Conservation (phyloP, 1,140 invertebrate species). For the Bathynomus jamesi region DNA sequence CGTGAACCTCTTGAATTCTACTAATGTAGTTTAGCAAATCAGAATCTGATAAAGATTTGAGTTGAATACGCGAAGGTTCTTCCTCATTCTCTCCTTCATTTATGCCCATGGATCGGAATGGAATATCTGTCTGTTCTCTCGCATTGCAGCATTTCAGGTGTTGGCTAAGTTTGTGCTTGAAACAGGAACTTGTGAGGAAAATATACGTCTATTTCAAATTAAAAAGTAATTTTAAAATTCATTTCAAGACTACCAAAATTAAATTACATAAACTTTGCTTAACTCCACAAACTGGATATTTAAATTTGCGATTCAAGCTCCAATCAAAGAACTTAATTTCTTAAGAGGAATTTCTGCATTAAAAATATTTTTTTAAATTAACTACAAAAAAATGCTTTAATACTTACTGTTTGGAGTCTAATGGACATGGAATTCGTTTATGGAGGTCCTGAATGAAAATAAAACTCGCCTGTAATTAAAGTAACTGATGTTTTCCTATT, state of each 20-base stretch:
- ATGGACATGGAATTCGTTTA: constrained; percentile 42
- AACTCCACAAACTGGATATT: too few relatives aligned
- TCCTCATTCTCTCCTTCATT: not conserved
- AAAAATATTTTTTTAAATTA: not conserved
- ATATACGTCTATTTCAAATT: not conserved
- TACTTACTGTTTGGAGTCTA: constrained; percentile 44
- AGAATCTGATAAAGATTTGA: not conserved
- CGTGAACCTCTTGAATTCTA: not conserved
- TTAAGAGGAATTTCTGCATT: not conserved
- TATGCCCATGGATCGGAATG: not conserved
- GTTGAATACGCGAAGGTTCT: not conserved
- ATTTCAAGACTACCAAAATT: not conserved
- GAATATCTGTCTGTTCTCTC: not conserved
- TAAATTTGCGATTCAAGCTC: too few relatives aligned
- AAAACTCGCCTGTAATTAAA: too few relatives aligned
- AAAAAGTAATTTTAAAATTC: not conserved
- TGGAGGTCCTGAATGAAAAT: constrained; percentile 34
- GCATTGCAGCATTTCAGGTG: not conserved
- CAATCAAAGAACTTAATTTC: too few relatives aligned
- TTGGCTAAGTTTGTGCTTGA: not conserved
- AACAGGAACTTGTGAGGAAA: not conserved
- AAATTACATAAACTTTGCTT: too few relatives aligned
- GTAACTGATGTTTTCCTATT: constrained; percentile 9
- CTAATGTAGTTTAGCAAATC: not conserved
- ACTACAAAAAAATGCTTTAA: constrained; percentile 2